Conservation (phyloP, 2,797 vertebrate species). For the Adelosebastes latens region DNA sequence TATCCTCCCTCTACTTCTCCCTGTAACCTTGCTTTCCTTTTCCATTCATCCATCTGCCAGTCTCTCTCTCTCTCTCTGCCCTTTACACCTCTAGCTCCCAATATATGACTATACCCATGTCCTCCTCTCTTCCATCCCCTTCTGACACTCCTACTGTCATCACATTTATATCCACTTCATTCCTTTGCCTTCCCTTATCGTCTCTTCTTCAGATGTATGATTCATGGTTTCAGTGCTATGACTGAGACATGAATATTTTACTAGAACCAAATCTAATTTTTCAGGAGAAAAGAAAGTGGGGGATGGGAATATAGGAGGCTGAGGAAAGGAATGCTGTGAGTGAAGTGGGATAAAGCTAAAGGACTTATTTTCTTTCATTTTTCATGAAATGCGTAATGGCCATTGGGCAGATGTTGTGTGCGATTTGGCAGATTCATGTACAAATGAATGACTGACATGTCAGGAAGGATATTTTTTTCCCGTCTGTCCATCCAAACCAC, state of each 20-base stretch:
- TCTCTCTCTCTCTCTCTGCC: slow-evolving; percentile 2
- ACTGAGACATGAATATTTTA: slow-evolving; percentile 75
- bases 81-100: neutral
- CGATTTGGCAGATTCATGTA: neutral
- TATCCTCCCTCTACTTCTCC: neutral
- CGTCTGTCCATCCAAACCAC: neutral
- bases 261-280: slow-evolving; percentile 68
- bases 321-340: slow-evolving; percentile 27
- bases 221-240: slow-evolving; percentile 61
- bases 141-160: slow-evolving; percentile 12
- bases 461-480: neutral
- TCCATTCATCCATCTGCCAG: slow-evolving; percentile 6
- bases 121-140: neutral
- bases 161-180: slow-evolving; percentile 41
- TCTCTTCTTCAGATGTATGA: slow-evolving; percentile 66
- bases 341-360: neutral
- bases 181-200: slow-evolving; percentile 9
- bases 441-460: neutral
- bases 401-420: neutral
- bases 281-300: slow-evolving; percentile 25
- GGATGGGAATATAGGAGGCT: neutral
- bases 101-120: neutral
- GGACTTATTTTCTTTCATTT: neutral
- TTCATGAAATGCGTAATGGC: neutral
- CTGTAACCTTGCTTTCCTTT: slow-evolving; percentile 3